Evolutionary conservation across 2,797 vertebrate genomes (phyloP).

Genomic region (Heterohyrax brucei): DNA sequence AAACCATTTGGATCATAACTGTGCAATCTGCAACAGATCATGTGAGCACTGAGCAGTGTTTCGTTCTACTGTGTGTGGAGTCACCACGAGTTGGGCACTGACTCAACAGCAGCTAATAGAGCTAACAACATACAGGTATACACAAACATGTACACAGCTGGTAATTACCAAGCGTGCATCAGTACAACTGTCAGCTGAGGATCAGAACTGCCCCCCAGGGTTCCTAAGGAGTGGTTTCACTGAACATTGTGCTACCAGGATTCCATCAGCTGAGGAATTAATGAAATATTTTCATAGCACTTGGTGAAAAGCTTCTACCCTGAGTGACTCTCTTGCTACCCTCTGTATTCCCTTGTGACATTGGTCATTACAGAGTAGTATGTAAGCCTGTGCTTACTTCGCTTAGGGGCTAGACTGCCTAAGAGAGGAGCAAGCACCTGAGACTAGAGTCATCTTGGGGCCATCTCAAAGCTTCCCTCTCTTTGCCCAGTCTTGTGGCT

Average conservation of each 20-base stretch:
- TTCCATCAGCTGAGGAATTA: background rate
- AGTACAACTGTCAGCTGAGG: background rate
- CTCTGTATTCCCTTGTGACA: too few relatives aligned
- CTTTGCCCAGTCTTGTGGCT: background rate
- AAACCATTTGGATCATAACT: background rate
- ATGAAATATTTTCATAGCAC: background rate
- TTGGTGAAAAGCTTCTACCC: background rate
- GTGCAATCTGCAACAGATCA: background rate
- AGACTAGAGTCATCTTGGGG: background rate
- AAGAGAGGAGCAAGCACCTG: background rate
- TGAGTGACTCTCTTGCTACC: background rate
- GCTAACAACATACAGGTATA: background rate
- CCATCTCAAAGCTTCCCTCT: background rate
- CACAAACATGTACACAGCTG: background rate
- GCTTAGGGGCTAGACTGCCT: background rate
- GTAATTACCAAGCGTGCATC: background rate
- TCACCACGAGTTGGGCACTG: background rate
- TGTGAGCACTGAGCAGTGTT: background rate
- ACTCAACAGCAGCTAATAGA: background rate
- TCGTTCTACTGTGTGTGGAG: background rate
- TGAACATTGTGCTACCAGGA: too few relatives aligned
- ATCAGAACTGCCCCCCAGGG: too few relatives aligned
- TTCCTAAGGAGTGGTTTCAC: too few relatives aligned
- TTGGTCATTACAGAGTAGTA: too few relatives aligned
- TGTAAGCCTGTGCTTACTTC: too few relatives aligned